Conservation (phyloP, 1,140 invertebrate species). For the Drosophila albomicans region DNA sequence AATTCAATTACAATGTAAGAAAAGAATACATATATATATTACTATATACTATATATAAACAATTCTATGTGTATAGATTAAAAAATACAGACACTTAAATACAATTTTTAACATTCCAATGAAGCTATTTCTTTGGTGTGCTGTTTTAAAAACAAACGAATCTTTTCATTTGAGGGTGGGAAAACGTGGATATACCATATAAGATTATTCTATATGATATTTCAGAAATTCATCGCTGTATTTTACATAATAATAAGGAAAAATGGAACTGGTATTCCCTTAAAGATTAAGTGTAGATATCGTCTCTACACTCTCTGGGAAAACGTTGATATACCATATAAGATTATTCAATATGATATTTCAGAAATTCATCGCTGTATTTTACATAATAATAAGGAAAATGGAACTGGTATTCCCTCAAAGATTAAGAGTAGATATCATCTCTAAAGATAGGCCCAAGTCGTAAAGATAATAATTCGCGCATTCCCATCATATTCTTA, state of each 20-base stretch:
- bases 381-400: slow-evolving; percentile 1
- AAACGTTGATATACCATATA: neutral
- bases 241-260: neutral
- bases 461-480: slow-evolving; percentile 1
- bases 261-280: neutral
- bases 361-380: neutral
- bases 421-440: neutral
- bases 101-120: slow-evolving; percentile 84
- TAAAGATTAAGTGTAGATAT: neutral
- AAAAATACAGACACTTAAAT: slow-evolving; percentile 70
- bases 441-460: neutral
- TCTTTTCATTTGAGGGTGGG: slow-evolving; percentile 28
- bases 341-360: no score
- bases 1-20: slow-evolving; percentile 39
- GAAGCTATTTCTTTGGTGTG: slow-evolving; percentile 83
- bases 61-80: slow-evolving; percentile 67
- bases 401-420: neutral
- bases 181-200: no score
- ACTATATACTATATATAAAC: slow-evolving; percentile 31
- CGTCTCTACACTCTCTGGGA: neutral
- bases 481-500: neutral
- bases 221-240: neutral
- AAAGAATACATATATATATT: slow-evolving; percentile 34
- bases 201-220: no score
- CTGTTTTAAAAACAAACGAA: slow-evolving; percentile 74